Evolutionary conservation across 1,140 invertebrate species (phyloP).

Genomic region (Chionoecetes opilio): DNA sequence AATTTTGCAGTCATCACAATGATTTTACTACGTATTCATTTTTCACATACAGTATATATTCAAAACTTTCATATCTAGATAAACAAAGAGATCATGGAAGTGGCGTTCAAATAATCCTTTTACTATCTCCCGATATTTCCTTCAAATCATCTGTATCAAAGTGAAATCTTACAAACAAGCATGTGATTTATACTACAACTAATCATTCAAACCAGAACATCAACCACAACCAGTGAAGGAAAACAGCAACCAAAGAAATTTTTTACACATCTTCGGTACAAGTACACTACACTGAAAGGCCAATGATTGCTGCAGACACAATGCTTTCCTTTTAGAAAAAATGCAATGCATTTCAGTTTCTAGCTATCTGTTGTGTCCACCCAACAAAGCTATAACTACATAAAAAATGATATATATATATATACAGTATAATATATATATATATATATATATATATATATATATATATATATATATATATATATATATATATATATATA

Average conservation of each 20-base stretch:
- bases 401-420: not conserved
- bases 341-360: not conserved
- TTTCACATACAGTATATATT: not conserved
- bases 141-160: not conserved
- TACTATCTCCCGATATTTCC: not conserved
- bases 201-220: constrained; percentile 67
- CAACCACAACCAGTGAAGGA: constrained; percentile 66
- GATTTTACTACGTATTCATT: not conserved
- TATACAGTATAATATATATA: not conserved
- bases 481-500: too few relatives aligned
- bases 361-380: constrained; percentile 35
- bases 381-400: not conserved
- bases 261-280: constrained; percentile 47
- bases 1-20: not conserved
- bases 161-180: constrained; percentile 49
- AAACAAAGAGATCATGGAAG: constrained; percentile 2
- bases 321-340: not conserved
- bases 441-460: not conserved
- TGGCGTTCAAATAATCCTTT: not conserved
- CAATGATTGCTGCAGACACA: not conserved
- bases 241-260: constrained; percentile 58
- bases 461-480: too few relatives aligned
- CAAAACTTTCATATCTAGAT: not conserved
- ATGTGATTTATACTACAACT: constrained; percentile 63
- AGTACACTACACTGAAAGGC: not conserved